Evolutionary conservation across 2,797 vertebrate species (phyloP).

Genomic region (Alfaro cultratus): DNA sequence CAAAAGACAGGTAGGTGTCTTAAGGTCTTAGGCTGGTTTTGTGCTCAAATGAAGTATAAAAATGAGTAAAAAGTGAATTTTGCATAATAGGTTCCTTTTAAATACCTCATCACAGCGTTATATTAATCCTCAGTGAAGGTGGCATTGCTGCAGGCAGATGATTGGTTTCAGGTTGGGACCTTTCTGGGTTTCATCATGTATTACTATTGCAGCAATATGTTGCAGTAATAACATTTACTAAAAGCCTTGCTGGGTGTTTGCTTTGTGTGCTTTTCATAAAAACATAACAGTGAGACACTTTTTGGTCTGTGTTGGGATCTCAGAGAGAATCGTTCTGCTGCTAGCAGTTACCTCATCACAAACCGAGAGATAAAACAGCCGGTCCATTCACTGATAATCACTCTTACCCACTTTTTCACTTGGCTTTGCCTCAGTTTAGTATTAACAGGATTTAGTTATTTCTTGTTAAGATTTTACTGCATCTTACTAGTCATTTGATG

Average conservation of each 20-base stretch:
- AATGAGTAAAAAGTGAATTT: too few relatives aligned
- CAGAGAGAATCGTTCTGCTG: conserved; percentile 15
- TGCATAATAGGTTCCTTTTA: too few relatives aligned
- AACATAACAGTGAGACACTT: conserved; percentile 42
- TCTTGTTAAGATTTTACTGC: background rate
- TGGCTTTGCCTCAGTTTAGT: background rate
- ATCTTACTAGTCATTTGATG: background rate
- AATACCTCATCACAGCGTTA: too few relatives aligned
- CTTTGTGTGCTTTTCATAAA: background rate
- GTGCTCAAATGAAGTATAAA: too few relatives aligned
- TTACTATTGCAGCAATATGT: conserved; percentile 3
- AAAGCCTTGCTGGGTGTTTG: conserved; percentile 12
- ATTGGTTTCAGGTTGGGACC: background rate
- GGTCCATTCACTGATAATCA: background rate
- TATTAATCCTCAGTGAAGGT: background rate
- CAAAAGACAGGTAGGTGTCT: too few relatives aligned
- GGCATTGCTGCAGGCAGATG: background rate
- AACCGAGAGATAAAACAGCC: conserved; percentile 36
- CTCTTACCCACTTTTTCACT: background rate
- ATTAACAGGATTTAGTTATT: background rate
- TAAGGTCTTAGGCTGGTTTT: too few relatives aligned
- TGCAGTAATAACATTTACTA: conserved; percentile 19
- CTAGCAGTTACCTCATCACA: conserved; percentile 38
- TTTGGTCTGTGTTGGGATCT: conserved; percentile 44
- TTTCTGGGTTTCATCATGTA: conserved; percentile 7